Conservation (phyloP, 1,140 invertebrate species). For the Ceratosolen solmsi region DNA sequence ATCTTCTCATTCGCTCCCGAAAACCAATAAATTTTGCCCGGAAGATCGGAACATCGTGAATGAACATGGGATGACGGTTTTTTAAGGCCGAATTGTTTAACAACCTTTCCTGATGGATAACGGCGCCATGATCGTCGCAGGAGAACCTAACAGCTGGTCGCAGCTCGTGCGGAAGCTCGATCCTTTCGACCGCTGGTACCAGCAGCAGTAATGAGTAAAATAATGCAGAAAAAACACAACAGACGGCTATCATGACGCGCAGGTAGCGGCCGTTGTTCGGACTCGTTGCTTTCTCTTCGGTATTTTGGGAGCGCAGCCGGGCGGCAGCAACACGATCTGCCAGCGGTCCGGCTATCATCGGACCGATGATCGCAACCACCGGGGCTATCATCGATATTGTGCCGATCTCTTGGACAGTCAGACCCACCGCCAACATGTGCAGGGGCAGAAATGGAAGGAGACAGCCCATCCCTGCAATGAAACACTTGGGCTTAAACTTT, state of each 20-base stretch:
- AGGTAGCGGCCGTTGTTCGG: constrained; percentile 74
- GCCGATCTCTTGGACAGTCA: constrained; percentile 80
- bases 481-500: too few species aligned
- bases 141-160: constrained; percentile 79
- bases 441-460: constrained; percentile 83
- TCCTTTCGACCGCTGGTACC: constrained; percentile 77
- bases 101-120: constrained; percentile 78
- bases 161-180: constrained; percentile 71
- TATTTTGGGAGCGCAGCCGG: constrained; percentile 45
- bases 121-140: constrained; percentile 78
- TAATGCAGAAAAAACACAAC: constrained; percentile 79
- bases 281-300: background rate
- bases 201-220: constrained; percentile 79
- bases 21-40: too few species aligned
- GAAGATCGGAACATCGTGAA: too few species aligned
- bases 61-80: too few species aligned
- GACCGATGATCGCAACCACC: constrained; percentile 81
- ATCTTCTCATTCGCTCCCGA: too few species aligned
- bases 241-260: constrained; percentile 80
- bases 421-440: constrained; percentile 81
- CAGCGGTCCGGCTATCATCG: constrained; percentile 78
- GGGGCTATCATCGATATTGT: constrained; percentile 83
- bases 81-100: too few species aligned
- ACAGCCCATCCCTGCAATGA: constrained; percentile 80
- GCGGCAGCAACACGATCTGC: constrained; percentile 77